These are phyloP conservation scores for Hyperoodon ampullatus DNA, from an alignment of 2,113 vertebrate species.

Conservation along the genomic window DNA sequence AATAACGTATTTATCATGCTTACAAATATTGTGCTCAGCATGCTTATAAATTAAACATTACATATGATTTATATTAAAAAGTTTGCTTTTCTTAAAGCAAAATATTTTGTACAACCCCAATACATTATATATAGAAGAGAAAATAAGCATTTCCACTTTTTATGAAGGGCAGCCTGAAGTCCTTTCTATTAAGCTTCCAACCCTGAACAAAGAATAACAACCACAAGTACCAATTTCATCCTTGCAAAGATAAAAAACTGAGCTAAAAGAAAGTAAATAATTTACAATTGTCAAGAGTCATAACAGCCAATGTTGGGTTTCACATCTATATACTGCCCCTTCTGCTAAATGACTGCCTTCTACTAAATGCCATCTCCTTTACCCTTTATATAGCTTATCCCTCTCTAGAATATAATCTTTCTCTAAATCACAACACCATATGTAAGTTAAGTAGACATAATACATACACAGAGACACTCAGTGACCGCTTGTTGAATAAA, in stretches of 20 bases:
- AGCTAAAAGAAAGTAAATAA: not conserved
- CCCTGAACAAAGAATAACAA: not conserved
- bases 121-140: not conserved
- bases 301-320: not conserved
- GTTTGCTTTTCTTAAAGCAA: constrained; percentile 9
- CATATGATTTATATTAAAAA: not conserved
- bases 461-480: not conserved
- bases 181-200: not conserved
- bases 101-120: not conserved
- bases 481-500: not conserved
- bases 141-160: not conserved
- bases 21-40: not conserved
- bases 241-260: not conserved
- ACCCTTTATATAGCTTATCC: not conserved
- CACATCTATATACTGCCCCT: not conserved
- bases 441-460: not conserved
- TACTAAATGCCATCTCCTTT: not conserved
- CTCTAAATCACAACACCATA: not conserved
- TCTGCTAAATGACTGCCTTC: not conserved
- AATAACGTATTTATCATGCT: not conserved
- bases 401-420: not conserved
- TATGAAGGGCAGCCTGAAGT: not conserved
- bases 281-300: not conserved
- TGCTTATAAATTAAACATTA: not conserved
- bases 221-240: not conserved